Conservation (phyloP, 1,140 invertebrate genomes). For the Euura saliciscinereae region DNA sequence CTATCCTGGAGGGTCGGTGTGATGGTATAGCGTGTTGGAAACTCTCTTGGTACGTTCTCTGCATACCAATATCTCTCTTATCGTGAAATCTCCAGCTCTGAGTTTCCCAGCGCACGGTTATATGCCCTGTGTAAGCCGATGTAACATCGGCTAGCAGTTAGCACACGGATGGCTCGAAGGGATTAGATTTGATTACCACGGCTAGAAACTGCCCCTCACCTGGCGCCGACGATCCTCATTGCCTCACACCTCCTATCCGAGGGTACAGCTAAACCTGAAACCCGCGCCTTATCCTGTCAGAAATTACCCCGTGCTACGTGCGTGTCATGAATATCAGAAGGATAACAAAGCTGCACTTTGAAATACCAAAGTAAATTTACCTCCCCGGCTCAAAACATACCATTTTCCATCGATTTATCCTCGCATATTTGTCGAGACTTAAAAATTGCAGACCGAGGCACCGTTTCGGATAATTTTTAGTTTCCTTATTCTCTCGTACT, state of each 20-base stretch:
- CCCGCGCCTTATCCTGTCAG: slow-evolving; percentile 21
- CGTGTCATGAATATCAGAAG: slow-evolving; percentile 31
- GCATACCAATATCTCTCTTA: slow-evolving; percentile 2
- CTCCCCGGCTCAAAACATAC: neutral
- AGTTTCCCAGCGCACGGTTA: slow-evolving; percentile 3
- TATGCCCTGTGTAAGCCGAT: slow-evolving; percentile 32
- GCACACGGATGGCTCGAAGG: slow-evolving; percentile 30
- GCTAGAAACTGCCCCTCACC: slow-evolving; percentile 22
- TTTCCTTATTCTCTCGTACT: too few relatives aligned
- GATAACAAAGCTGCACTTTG: neutral
- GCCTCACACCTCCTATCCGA: neutral
- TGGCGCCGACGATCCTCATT: slow-evolving; percentile 1
- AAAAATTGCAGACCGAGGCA: too few relatives aligned
- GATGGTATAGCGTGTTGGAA: neutral
- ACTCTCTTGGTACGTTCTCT: neutral
- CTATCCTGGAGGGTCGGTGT: neutral
- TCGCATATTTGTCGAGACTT: neutral
- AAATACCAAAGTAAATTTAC: neutral
- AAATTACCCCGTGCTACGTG: slow-evolving; percentile 33
- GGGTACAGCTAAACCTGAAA: neutral
- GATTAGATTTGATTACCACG: slow-evolving; percentile 50
- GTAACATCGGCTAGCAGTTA: slow-evolving; percentile 44
- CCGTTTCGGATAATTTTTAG: too few relatives aligned
- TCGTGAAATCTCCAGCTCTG: neutral
- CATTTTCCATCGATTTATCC: neutral